These are phyloP conservation scores for Xiphorhynchus elegans DNA, from an alignment of 2,113 vertebrate genomes.

Conservation along the genomic window DNA sequence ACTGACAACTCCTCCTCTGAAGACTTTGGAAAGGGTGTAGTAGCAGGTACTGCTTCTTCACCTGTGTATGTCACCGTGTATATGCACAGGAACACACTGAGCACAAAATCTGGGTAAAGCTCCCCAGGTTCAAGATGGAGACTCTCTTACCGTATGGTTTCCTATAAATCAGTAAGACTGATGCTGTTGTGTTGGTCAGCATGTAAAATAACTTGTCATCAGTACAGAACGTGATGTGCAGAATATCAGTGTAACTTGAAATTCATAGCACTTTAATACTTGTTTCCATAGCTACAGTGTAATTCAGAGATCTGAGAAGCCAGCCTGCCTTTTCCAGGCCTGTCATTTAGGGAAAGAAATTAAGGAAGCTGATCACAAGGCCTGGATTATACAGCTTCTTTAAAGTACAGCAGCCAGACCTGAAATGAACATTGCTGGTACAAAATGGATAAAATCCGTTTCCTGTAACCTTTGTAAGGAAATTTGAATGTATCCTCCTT, in stretches of 20 bases:
- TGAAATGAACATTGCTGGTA: constrained; percentile 57
- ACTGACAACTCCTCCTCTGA: background rate
- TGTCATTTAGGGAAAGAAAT: constrained; percentile 85
- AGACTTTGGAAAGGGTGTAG: background rate
- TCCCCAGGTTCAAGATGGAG: background rate
- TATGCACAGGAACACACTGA: background rate
- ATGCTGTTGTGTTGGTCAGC: constrained; percentile 69
- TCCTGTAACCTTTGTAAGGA: constrained; percentile 71
- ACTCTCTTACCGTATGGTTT: background rate
- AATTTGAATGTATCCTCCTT: constrained; percentile 42
- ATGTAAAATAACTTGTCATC: constrained; percentile 72
- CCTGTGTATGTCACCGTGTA: rapidly evolving
- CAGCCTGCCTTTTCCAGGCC: constrained; percentile 75
- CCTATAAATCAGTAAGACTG: constrained; percentile 63
- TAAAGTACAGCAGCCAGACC: constrained; percentile 69
- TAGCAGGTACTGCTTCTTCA: background rate
- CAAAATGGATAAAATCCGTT: constrained; percentile 61
- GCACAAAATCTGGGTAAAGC: background rate
- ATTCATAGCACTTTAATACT: constrained; percentile 83
- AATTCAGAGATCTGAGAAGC: constrained; percentile 82
- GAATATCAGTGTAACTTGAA: constrained; percentile 80
- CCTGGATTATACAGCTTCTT: constrained; percentile 78
- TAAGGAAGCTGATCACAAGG: constrained; percentile 78
- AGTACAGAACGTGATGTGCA: constrained; percentile 70
- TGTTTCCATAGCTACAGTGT: constrained; percentile 87